Base-by-base conservation (phyloP, 2,113 vertebrate genomes). In the Salvelinus sp. region DNA sequence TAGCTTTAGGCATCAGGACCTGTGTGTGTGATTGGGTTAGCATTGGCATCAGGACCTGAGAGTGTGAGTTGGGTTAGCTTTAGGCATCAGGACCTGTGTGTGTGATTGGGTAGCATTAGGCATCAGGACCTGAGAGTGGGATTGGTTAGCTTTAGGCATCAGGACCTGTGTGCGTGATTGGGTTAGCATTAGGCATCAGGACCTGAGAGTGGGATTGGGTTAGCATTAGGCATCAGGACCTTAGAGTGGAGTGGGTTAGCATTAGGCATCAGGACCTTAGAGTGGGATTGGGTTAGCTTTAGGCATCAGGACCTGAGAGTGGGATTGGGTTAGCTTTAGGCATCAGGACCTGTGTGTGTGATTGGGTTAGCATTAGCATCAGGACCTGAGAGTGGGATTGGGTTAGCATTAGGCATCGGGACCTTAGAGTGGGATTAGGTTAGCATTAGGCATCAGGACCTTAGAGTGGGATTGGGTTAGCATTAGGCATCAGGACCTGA, bases 351-450 rank as follows among this genome's bases (percentile, higher is more conserved):
- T 33, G 1, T 1, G 38, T 2, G 38, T 44, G 78, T 78, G 88
- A 91, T 88, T 87, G 88, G 91, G 88, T 89, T 86, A 87, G 89
- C 72, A 81, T 89, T 90, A 85, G 88, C 87, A 88, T 87, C 81
- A 79, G 87, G 81, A 77, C 65, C 80, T 88, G 88, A 20, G 13
- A 20, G 54, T 18, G 54, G 1, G 87, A 44, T 10, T 44, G 38
- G 38, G 9, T 44, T 44, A 10, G 38, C 0, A 2, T 44, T 44
- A 10, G 38, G 38, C 38, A 44, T 44, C 9, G 10, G 38, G 9
- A 44, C 38, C 38, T 44, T 9, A 10, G 38, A 44, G 38, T 44
- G 38, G 0, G 9, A 92, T 88, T 87, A 88, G 91, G 87, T 89
- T 86, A 86, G 90, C 70, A 81, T 89, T 89, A 86, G 88, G 87